Conservation (phyloP, 2,113 vertebrate genomes). For the Octodon degus region DNA sequence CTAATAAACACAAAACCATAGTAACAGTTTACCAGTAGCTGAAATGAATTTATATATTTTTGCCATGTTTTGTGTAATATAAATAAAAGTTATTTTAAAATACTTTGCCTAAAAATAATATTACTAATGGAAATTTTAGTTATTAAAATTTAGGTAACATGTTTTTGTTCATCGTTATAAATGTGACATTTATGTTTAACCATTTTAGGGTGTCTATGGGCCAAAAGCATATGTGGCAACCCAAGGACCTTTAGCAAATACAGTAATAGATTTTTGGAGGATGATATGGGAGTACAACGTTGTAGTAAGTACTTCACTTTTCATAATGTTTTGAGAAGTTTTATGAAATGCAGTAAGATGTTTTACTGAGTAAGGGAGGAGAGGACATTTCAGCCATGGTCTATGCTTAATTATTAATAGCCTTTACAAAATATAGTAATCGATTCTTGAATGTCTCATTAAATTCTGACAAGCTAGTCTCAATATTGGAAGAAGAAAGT, state of each 20-base stretch:
- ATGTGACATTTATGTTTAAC: slow-evolving; percentile 72
- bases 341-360: not conserved
- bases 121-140: slow-evolving; percentile 63
- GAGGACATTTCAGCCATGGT: not conserved
- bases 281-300: slow-evolving; percentile 99
- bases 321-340: slow-evolving; percentile 37
- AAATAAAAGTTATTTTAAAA: slow-evolving; percentile 46
- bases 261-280: slow-evolving; percentile 98
- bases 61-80: not conserved
- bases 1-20: slow-evolving; percentile 29
- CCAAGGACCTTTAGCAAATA: slow-evolving; percentile 96
- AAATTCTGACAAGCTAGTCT: not conserved
- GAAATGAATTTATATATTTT: slow-evolving; percentile 14
- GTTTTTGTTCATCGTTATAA: slow-evolving; percentile 57
- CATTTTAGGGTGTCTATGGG: slow-evolving; percentile 93
- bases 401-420: slow-evolving; percentile 9
- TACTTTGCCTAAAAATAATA: not conserved
- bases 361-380: slow-evolving; percentile 32
- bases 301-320: slow-evolving; percentile 89
- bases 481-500: slow-evolving; percentile 43
- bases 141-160: slow-evolving; percentile 53
- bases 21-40: slow-evolving; percentile 28
- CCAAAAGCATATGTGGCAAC: slow-evolving; percentile 97
- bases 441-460: slow-evolving; percentile 18
- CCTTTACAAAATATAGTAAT: not conserved